A percentile compares a stretch with the other conserved stretches of the same genome.
Evolutionary conservation across 2,797 vertebrate species (phyloP).

Genomic region (Siniperca scherzeri): DNA sequence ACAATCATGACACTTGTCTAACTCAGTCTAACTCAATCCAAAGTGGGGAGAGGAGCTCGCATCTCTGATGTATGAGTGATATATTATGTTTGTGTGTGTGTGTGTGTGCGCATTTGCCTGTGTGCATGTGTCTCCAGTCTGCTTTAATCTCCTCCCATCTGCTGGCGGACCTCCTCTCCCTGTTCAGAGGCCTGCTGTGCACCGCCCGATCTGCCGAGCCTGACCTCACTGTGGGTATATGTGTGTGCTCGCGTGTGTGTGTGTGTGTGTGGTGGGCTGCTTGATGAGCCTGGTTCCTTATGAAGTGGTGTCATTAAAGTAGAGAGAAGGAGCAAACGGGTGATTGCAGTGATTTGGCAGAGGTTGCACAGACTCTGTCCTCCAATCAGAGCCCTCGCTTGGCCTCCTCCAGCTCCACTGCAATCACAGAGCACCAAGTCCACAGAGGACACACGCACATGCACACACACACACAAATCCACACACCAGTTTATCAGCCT

Average conservation of each 20-base stretch:
- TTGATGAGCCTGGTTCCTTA: constrained; percentile 83
- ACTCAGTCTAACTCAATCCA: constrained; percentile 54
- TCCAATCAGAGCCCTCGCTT: constrained; percentile 83
- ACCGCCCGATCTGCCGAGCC: constrained; percentile 75
- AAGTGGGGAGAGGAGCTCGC: constrained; percentile 21
- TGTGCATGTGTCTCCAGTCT: constrained; percentile 64
- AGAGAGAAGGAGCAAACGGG: constrained; percentile 80
- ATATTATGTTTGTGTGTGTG: constrained; percentile 32
- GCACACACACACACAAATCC: constrained; percentile 32
- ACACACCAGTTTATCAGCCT: constrained; percentile 43
- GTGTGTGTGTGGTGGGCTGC: constrained; percentile 54
- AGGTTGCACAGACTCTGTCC: constrained; percentile 75
- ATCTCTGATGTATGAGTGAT: constrained; percentile 33
- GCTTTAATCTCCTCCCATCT: constrained; percentile 84
- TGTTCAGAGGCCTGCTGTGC: constrained; percentile 71
- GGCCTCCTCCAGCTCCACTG: constrained; percentile 77
- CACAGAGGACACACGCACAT: constrained; percentile 42
- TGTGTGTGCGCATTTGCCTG: constrained; percentile 27
- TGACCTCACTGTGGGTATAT: constrained; percentile 72
- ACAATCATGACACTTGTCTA: constrained; percentile 50
- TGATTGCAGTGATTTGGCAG: constrained; percentile 87
- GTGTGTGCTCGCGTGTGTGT: constrained; percentile 39
- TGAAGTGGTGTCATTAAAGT: constrained; percentile 87
- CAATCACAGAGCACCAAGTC: constrained; percentile 80
- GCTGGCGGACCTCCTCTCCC: constrained; percentile 81